Conservation (phyloP, 92 coral and sea anemone species). For the Actinernus sp. region DNA sequence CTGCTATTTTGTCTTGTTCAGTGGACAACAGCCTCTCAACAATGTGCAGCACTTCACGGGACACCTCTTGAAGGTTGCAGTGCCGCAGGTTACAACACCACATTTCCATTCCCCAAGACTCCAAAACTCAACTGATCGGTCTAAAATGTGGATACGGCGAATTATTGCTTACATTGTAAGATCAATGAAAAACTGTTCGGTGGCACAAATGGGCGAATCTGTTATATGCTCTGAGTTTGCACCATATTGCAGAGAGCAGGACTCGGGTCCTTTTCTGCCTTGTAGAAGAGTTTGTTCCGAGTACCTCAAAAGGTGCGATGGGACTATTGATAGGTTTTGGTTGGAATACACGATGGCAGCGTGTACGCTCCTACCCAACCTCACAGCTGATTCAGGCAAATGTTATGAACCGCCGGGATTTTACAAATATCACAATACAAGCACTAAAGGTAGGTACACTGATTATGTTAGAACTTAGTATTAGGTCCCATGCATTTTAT, state of each 20-base stretch:
- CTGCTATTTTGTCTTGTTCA: too few relatives aligned
- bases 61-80: constrained; percentile 6
- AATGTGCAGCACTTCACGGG: constrained; percentile 12
- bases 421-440: constrained; percentile 7
- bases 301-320: constrained; percentile 66
- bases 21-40: too few relatives aligned
- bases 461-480: too few relatives aligned
- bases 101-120: constrained; percentile 17
- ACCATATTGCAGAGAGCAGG: constrained; percentile 45
- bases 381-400: constrained; percentile 8
- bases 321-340: constrained; percentile 2
- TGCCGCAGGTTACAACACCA: constrained; percentile 29
- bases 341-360: not conserved
- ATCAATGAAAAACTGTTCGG: constrained; percentile 10
- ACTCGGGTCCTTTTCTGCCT: constrained; percentile 50
- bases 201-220: constrained; percentile 20
- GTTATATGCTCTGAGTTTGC: constrained; percentile 47
- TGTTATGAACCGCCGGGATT: constrained; percentile 40
- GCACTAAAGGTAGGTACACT: constrained; percentile 11
- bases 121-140: not conserved
- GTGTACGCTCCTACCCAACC: constrained; percentile 31
- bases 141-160: not conserved
- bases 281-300: constrained; percentile 82
- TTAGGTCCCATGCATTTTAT: too few relatives aligned
- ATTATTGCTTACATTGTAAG: not conserved